Percentiles rank a stretch among this genome's conserved stretches.
These are phyloP conservation scores for Argyresthia goedartella DNA, from an alignment of 2,888 invertebrate genomes.

Conservation along the genomic window DNA sequence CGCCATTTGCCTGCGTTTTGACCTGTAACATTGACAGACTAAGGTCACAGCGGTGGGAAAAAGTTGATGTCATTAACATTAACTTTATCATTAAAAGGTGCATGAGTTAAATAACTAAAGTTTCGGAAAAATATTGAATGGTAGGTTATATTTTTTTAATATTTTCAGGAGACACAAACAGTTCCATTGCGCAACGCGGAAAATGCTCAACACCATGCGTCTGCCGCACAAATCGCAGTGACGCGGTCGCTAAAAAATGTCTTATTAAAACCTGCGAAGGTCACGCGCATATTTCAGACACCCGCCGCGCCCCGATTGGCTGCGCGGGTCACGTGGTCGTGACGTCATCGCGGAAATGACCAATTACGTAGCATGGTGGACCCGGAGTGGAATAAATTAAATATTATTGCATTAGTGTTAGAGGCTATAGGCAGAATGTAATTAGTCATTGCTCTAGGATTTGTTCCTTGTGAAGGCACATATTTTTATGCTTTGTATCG, in stretches of 20 bases:
- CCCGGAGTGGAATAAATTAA: neutral
- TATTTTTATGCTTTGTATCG: no score
- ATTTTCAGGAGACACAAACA: no score
- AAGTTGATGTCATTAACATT: no score
- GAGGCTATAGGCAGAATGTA: neutral
- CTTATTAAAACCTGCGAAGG: neutral
- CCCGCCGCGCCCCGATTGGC: neutral
- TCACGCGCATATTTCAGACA: constrained; percentile 4
- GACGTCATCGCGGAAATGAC: constrained; percentile 3
- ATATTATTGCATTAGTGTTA: neutral
- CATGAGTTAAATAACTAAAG: no score
- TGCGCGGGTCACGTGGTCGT: constrained; percentile 1
- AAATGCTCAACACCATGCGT: neutral
- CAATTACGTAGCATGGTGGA: neutral
- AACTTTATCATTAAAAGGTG: no score
- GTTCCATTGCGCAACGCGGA: no score
- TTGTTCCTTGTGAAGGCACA: neutral
- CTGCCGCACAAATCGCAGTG: neutral
- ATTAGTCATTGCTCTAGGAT: neutral
- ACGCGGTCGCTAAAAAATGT: constrained; percentile 2
- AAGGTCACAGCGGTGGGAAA: no score
- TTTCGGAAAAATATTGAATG: no score
- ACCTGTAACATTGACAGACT: no score
- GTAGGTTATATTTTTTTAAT: no score
- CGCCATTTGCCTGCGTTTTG: no score